Conservation (phyloP, 2,888 invertebrate species). For the Zonitis immaculata region DNA sequence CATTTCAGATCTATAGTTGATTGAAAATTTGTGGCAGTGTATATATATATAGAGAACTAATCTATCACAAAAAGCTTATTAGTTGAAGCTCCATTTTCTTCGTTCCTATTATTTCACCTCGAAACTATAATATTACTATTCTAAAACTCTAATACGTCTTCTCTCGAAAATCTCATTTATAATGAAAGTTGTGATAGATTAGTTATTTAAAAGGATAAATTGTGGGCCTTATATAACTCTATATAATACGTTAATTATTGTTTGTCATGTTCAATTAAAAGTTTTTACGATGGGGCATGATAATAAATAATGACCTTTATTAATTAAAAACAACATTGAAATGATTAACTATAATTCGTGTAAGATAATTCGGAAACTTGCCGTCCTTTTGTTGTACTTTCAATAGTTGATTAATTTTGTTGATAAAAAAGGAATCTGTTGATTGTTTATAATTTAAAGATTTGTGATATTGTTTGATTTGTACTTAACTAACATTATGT, state of each 20-base stretch:
- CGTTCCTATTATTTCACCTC: too few species aligned
- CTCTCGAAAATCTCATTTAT: not conserved
- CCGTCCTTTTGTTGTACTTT: conserved; percentile 1
- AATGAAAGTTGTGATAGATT: not conserved
- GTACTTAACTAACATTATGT: too few species aligned
- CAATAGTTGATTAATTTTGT: not conserved
- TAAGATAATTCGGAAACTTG: not conserved
- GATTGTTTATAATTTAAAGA: too few species aligned
- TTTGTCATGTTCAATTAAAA: not conserved
- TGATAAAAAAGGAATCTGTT: too few species aligned
- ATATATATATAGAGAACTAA: not conserved
- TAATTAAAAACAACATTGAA: not conserved
- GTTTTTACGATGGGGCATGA: not conserved
- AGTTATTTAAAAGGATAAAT: not conserved
- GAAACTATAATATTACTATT: too few species aligned
- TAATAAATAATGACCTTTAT: not conserved
- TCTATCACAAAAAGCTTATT: not conserved
- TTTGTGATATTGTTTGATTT: too few species aligned
- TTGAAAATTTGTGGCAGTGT: not conserved
- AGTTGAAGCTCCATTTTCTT: not conserved
- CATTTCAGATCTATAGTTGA: not conserved
- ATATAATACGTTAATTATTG: not conserved
- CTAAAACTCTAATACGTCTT: not conserved
- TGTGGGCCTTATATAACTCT: not conserved
- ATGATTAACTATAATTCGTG: not conserved